These are phyloP conservation scores for Drosophila serrata DNA, from an alignment of 1,140 invertebrate species.

Conservation along the genomic window DNA sequence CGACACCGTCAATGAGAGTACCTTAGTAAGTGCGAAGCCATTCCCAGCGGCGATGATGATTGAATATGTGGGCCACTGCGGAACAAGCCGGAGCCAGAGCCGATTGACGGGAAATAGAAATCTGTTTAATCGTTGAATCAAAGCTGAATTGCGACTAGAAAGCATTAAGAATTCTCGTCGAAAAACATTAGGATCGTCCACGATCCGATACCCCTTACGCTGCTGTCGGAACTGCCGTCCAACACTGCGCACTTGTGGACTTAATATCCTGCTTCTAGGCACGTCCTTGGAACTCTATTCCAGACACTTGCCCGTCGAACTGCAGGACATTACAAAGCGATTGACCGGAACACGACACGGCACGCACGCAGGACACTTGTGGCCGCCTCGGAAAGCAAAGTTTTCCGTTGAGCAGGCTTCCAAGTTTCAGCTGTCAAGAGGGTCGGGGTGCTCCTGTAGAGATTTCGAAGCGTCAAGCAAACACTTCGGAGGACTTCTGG, in stretches of 20 bases:
- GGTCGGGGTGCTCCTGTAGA: conserved; percentile 3
- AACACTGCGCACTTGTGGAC: conserved; percentile 54
- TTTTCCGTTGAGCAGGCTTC: conserved; percentile 15
- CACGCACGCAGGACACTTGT: conserved; percentile 65
- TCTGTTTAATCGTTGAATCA: background rate
- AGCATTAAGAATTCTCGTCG: background rate
- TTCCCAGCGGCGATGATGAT: conserved; percentile 19
- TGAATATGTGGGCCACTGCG: conserved; percentile 24
- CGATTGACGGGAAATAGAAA: background rate
- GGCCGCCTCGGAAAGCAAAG: conserved; percentile 27
- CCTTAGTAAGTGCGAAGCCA: conserved; percentile 47
- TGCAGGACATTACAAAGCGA: conserved; percentile 50
- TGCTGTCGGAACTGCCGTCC: background rate
- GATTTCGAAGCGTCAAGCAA: conserved; percentile 41
- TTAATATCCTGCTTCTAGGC: conserved; percentile 65
- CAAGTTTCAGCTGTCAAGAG: conserved; percentile 21
- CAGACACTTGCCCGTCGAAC: conserved; percentile 43
- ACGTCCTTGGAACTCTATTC: conserved; percentile 58
- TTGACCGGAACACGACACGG: conserved; percentile 58
- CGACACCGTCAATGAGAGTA: conserved; percentile 35
- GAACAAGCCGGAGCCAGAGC: background rate
- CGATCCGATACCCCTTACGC: background rate
- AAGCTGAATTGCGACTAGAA: background rate
- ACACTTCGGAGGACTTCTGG: conserved; percentile 23
- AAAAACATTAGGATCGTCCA: conserved; percentile 43